Base-by-base conservation (phyloP, 1,140 invertebrate genomes). In the Heliconius hermathena region DNA sequence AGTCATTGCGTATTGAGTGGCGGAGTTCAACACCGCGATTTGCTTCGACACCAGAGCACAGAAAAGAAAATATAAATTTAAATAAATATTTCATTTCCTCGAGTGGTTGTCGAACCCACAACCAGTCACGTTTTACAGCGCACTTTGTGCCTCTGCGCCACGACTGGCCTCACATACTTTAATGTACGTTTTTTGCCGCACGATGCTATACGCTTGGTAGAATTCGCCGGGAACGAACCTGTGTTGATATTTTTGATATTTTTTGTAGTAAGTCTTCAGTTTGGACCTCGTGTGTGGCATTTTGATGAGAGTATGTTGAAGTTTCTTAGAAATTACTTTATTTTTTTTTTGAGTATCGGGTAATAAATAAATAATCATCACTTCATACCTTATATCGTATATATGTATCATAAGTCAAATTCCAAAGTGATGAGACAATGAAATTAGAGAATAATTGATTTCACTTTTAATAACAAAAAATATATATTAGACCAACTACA, bases 121-220 rank as follows among this genome's bases (percentile, higher is more conserved):
- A 46, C 41, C 13, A 46, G 13, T 46, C 41, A 3, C 41, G 13
- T 4, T 4, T 36, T 46, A 46, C 13, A 46, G 41, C 41, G 16
- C 0, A 4, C 13, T 16, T 16, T 16, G 13, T 13, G 13, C 41
- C 13, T 13, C 41, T 16, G 3, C 41, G 13, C 41, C 41, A 16
- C 41, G 0, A 16, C 13, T 46, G 41, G 41, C 41, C 41, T 46
- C 41, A 46, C 41, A 41, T 13, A 22, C 33, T 70, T 74, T 74
- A 46, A 29, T 71, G 38, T 38, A 70, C 16, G 13, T 73, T 78
- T 79, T 79, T 75, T 79, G 78, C 71, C 8, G n/a, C 5, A 60
- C 57, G 22, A 13, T 29, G 57, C 20, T 13, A 29, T 71, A 57
- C n/a, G 60, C n/a, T 60, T 46, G 9, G 36, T 38, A 70, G 66